Conservation (phyloP, 2,888 invertebrate genomes). For the Epiblema foenella region DNA sequence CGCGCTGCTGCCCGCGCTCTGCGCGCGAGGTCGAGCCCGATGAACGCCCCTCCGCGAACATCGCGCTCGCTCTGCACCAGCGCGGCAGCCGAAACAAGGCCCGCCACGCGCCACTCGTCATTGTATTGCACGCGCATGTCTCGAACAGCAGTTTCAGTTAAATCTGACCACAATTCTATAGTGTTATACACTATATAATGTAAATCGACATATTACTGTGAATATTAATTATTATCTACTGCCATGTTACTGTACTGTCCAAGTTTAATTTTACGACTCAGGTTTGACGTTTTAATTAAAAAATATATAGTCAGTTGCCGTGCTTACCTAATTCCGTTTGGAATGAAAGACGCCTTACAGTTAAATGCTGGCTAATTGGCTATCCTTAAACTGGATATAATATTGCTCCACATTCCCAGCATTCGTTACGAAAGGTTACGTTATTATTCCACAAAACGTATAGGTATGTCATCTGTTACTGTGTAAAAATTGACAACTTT, state of each 20-base stretch:
- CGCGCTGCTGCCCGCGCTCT: too few relatives aligned
- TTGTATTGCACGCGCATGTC: too few relatives aligned
- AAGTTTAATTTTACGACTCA: slow-evolving; percentile 7
- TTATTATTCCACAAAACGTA: background rate
- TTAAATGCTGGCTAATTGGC: slow-evolving; percentile 29
- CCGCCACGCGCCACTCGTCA: too few relatives aligned
- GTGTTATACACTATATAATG: too few relatives aligned
- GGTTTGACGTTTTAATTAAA: slow-evolving; percentile 35
- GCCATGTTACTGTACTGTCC: background rate
- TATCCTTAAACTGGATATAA: slow-evolving; percentile 40
- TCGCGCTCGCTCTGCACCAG: too few relatives aligned
- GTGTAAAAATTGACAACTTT: background rate
- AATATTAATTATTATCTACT: slow-evolving; percentile 3
- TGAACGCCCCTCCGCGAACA: too few relatives aligned
- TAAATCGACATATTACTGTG: background rate
- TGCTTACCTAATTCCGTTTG: slow-evolving; percentile 36
- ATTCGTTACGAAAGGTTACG: too few relatives aligned
- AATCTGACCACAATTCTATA: too few relatives aligned
- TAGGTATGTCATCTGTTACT: background rate
- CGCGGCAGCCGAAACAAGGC: too few relatives aligned
- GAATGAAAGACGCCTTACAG: slow-evolving; percentile 27
- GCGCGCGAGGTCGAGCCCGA: too few relatives aligned
- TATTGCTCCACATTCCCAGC: slow-evolving; percentile 10
- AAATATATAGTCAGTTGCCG: slow-evolving; percentile 33
- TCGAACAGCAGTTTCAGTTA: too few relatives aligned